Evolutionary conservation across 23 tunicate genomes (phyloP).

Genomic region (Trididemnum miniatum): DNA sequence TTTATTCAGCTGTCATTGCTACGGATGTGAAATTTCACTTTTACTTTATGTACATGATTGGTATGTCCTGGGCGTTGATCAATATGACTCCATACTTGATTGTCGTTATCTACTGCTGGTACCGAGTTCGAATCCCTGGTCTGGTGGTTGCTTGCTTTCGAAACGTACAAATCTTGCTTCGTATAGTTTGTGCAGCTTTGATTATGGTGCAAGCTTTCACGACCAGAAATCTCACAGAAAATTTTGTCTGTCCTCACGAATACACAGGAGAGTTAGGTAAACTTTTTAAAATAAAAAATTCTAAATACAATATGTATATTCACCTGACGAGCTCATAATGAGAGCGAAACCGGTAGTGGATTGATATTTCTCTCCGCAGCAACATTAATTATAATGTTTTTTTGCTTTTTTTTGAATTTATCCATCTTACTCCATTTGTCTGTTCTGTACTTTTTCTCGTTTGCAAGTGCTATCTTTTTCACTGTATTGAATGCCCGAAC

Average conservation of each 20-base stretch:
- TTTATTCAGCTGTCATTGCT: constrained; percentile 76
- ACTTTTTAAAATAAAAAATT: no score
- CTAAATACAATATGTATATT: no score
- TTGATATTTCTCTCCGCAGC: no score
- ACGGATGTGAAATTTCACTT: constrained; percentile 90
- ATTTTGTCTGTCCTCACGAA: constrained; percentile 84
- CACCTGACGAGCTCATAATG: no score
- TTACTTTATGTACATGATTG: constrained; percentile 99
- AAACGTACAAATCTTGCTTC: constrained; percentile 86
- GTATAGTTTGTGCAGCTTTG: constrained; percentile 81
- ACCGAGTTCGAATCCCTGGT: constrained; percentile 96
- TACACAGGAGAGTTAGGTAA: constrained; percentile 60
- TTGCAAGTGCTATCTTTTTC: no score
- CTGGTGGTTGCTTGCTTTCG: constrained; percentile 93
- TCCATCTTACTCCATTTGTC: no score
- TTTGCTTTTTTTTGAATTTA: no score
- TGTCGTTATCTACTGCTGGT: constrained; percentile 99
- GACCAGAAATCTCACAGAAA: constrained; percentile 91
- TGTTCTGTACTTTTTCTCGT: no score
- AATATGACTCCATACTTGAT: constrained; percentile 98
- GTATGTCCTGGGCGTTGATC: constrained; percentile 99
- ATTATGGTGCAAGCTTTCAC: constrained; percentile 98
- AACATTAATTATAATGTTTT: no score
- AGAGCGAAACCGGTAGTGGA: no score
- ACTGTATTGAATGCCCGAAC: no score